Conservation (phyloP, 1,140 invertebrate species). For the Nymphalis io region DNA sequence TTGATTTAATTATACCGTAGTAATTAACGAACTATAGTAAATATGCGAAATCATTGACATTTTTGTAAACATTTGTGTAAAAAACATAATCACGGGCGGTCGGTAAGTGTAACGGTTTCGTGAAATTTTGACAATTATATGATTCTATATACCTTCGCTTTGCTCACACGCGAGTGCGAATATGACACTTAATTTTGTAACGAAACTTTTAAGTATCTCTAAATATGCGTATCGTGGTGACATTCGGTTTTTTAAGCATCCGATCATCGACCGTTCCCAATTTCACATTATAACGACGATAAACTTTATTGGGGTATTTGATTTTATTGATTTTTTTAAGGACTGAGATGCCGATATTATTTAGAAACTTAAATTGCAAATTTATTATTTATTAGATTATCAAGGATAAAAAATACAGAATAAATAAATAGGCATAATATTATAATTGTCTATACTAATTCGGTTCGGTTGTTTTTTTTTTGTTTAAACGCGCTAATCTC, state of each 20-base stretch:
- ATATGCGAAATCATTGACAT: too few species aligned
- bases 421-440: too few species aligned
- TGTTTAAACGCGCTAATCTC: too few species aligned
- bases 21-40: too few species aligned
- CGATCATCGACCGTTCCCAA: conserved; percentile 43
- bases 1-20: too few species aligned
- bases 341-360: not conserved
- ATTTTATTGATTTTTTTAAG: conserved; percentile 51
- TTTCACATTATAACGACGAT: conserved; percentile 48
- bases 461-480: too few species aligned
- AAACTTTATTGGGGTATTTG: conserved; percentile 53
- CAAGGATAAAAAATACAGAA: too few species aligned
- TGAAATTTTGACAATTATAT: conserved; percentile 43
- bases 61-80: conserved; percentile 7
- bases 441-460: too few species aligned
- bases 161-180: conserved; percentile 36
- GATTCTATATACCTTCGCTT: conserved; percentile 35
- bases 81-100: conserved; percentile 2
- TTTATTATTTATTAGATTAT: too few species aligned
- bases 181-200: conserved; percentile 39
- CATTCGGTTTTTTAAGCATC: conserved; percentile 37
- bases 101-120: conserved; percentile 30
- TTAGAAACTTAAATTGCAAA: too few species aligned
- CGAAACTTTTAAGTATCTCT: conserved; percentile 42
- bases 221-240: conserved; percentile 34